Evolutionary conservation across 2,797 vertebrate species (phyloP), one percentile per base, ranked within the genome.

Genomic region (Rousettus madagascariensis): DNA sequence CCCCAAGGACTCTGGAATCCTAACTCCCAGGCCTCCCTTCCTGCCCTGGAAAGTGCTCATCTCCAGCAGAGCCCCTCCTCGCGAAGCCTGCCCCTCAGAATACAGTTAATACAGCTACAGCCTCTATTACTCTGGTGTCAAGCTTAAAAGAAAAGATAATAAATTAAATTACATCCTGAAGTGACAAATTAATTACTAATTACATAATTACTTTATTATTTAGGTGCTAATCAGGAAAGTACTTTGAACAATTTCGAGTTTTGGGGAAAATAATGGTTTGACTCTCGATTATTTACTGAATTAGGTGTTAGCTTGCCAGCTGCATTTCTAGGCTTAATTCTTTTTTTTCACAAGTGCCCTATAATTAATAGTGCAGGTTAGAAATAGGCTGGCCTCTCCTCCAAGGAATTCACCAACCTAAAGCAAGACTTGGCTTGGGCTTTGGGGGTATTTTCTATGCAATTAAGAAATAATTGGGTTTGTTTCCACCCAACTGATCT

Each of bases 211-310:
- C 97, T 96, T 98, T 97, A 97, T 98, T 94, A 97, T 59, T 91
- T 96, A 96, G 98, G 94, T 97, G 92, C 96, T 98, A 98, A 98
- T 98, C 96, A 97, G 97, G 89, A 96, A 98, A 96, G 98, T 86
- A 80, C 95, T 97, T 97, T 91, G 95, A 97, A 97, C 93, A 97
- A 97, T 98, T 98, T 97, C 88, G 91, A 97, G 97, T 98, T 98
- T 98, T 98, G 95, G 94, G 95, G 96, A 97, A 98, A 98, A 98
- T 97, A 98, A 98, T 97, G 98, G 98, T 98, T 97, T 97, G 97
- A 97, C 96, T 97, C 97, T 96, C 90, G 92, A 96, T 97, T 97
- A 96, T 97, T 97, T 97, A 98, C 93, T 66, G 90, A 96, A 97
- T 96, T 97, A 97, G 86, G 61, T 95, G 91, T 93, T 88, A 87